These are phyloP conservation scores for Heliconius aoede DNA, from an alignment of 2,888 invertebrate genomes.

Conservation along the genomic window DNA sequence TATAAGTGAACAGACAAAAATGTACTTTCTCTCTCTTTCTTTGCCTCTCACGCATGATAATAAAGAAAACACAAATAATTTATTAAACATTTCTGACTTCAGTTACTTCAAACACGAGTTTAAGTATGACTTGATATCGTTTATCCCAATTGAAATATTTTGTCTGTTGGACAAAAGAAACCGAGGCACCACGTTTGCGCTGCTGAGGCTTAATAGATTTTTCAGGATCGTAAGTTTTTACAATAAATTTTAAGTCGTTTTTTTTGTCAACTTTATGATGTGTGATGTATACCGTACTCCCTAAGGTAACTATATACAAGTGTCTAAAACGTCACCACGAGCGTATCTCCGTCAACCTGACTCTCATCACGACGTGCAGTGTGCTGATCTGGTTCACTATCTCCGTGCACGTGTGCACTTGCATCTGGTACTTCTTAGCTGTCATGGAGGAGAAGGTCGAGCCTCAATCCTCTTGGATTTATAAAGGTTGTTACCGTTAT, in stretches of 20 bases:
- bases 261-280: too few species aligned
- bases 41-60: too few species aligned
- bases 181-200: conserved; percentile 59
- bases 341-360: conserved; percentile 62
- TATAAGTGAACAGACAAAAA: too few species aligned
- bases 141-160: conserved; percentile 63
- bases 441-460: conserved; percentile 54
- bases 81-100: conserved; percentile 14
- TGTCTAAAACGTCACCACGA: conserved; percentile 59
- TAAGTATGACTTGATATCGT: conserved; percentile 63
- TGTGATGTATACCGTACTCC: too few species aligned
- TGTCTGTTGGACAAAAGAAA: conserved; percentile 47
- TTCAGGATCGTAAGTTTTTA: conserved; percentile 54
- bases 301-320: conserved; percentile 64
- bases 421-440: conserved; percentile 69
- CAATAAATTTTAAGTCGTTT: not conserved
- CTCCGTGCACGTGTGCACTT: conserved; percentile 63
- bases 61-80: not conserved
- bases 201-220: conserved; percentile 67
- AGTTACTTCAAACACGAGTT: conserved; percentile 66
- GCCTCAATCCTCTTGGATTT: conserved; percentile 63
- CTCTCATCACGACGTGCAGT: conserved; percentile 57
- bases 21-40: too few species aligned
- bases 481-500: conserved; percentile 52
- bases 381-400: conserved; percentile 70